These are phyloP conservation scores for Gopherus evgoodei DNA, from an alignment of 2,113 vertebrate species.

Conservation along the genomic window DNA sequence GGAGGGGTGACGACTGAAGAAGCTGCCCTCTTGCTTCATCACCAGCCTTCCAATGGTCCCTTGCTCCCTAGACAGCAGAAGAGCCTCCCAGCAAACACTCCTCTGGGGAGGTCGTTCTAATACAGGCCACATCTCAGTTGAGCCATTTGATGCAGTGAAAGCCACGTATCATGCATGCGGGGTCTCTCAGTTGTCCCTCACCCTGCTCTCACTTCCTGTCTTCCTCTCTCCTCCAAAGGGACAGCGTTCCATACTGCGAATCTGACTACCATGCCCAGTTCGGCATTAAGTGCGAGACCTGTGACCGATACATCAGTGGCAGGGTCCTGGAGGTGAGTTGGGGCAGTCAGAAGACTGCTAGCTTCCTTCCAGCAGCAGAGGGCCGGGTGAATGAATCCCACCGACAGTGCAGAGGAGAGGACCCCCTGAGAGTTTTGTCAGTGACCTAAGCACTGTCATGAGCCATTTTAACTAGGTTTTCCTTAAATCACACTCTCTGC, in stretches of 20 bases:
- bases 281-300: constrained; percentile 97
- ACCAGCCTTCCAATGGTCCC: not conserved
- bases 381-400: not conserved
- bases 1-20: not conserved
- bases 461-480: not conserved
- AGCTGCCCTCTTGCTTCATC: not conserved
- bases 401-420: not conserved
- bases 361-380: not conserved
- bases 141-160: not conserved
- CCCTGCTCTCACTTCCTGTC: not conserved
- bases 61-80: not conserved
- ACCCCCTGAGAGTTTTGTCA: not conserved
- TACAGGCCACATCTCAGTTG: not conserved
- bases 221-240: constrained; percentile 80
- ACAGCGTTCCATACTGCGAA: constrained; percentile 95
- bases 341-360: fast-evolving
- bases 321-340: constrained; percentile 95
- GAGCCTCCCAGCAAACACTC: not conserved
- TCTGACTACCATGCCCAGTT: constrained; percentile 97
- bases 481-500: not conserved
- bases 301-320: constrained; percentile 96
- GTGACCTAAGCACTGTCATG: not conserved
- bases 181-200: not conserved
- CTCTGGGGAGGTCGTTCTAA: not conserved
- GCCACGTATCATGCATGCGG: too few species aligned